Evolutionary conservation across 2,888 invertebrate genomes (phyloP).

Genomic region (Dysmachus trigonus): DNA sequence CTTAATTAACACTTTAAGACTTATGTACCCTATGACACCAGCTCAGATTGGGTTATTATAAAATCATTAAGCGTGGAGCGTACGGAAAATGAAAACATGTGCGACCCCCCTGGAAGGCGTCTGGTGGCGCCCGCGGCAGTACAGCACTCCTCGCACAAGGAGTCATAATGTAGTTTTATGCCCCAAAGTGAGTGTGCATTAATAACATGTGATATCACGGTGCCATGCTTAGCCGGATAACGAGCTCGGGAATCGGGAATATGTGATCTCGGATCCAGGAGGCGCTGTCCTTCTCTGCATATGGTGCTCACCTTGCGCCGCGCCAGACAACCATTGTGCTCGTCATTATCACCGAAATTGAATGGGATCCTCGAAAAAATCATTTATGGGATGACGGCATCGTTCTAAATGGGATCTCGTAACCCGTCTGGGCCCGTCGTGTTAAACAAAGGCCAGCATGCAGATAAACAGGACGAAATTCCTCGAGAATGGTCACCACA

Average conservation of each 20-base stretch:
- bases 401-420: neutral
- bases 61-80: conserved; percentile 19
- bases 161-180: neutral
- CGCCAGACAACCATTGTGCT: neutral
- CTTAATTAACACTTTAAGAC: conserved; percentile 29
- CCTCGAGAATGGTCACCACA: neutral
- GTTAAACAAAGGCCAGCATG: conserved; percentile 10
- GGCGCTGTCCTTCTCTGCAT: neutral
- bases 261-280: neutral
- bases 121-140: neutral
- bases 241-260: neutral
- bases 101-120: neutral
- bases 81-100: conserved; percentile 5
- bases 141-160: neutral
- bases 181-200: conserved; percentile 11
- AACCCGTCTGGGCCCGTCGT: neutral
- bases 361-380: conserved; percentile 24
- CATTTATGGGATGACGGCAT: conserved; percentile 10
- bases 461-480: neutral
- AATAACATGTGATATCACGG: conserved; percentile 11
- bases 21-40: conserved; percentile 18
- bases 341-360: conserved; percentile 10
- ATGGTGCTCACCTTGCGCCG: neutral
- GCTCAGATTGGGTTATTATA: conserved; percentile 25
- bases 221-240: neutral